Conservation (phyloP, 2,888 invertebrate genomes). For the Sesia bembeciformis region DNA sequence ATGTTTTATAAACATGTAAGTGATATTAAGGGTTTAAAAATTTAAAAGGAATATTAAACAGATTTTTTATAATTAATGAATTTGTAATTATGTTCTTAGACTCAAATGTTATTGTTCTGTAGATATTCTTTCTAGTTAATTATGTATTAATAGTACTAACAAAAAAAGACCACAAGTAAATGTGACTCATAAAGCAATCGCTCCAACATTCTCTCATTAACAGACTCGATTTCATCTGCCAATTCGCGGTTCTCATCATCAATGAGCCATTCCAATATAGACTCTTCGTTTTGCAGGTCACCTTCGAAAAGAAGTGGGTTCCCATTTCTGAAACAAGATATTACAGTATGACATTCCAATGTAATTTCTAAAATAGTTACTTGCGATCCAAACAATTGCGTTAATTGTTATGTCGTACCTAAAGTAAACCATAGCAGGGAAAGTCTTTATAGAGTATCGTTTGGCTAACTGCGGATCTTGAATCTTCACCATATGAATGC, state of each 20-base stretch:
- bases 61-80: not conserved
- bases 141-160: slow-evolving; percentile 67
- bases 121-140: not conserved
- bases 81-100: too few species aligned
- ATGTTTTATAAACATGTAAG: not conserved
- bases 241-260: slow-evolving; percentile 95
- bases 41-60: not conserved
- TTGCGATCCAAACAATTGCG: too few species aligned
- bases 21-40: not conserved
- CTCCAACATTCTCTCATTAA: slow-evolving; percentile 91
- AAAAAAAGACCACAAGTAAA: slow-evolving; percentile 92
- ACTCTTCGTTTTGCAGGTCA: slow-evolving; percentile 92
- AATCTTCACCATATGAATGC: slow-evolving; percentile 94
- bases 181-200: slow-evolving; percentile 89
- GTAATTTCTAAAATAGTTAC: not conserved
- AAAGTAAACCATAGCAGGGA: slow-evolving; percentile 93
- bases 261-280: slow-evolving; percentile 92
- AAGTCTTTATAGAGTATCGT: slow-evolving; percentile 94
- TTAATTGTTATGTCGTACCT: slow-evolving; percentile 61
- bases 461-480: slow-evolving; percentile 93
- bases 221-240: slow-evolving; percentile 95
- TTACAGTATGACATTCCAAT: not conserved
- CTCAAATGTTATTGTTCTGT: too few species aligned
- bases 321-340: slow-evolving; percentile 80
- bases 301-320: slow-evolving; percentile 93